Conservation (phyloP, 2,113 vertebrate species). For the Myocastor coypus region DNA sequence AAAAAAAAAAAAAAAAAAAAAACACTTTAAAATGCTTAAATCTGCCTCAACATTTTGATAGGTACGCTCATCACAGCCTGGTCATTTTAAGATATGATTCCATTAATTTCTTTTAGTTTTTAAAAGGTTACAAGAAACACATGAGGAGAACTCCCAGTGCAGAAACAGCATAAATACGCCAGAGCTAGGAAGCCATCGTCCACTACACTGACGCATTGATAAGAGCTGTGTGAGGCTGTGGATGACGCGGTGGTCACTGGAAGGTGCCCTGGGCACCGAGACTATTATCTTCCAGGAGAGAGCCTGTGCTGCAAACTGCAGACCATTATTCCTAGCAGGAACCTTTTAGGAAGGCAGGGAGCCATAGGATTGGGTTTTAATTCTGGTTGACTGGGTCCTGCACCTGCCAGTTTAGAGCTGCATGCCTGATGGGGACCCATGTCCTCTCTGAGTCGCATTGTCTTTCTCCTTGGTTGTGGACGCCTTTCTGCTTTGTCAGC, state of each 20-base stretch:
- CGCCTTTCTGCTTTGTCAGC: not conserved
- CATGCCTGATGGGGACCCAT: not conserved
- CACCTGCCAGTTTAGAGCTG: not conserved
- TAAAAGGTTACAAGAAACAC: not conserved
- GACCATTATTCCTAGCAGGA: not conserved
- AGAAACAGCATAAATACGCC: not conserved
- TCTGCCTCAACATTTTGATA: not conserved
- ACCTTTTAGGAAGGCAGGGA: not conserved
- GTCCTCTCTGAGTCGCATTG: not conserved
- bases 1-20: no score
- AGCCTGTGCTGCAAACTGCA: fast-evolving
- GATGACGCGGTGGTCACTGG: not conserved
- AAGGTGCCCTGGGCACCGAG: not conserved
- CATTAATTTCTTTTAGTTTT: not conserved
- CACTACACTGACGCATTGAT: not conserved
- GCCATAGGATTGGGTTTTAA: not conserved
- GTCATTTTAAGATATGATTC: not conserved
- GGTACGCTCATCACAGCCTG: not conserved
- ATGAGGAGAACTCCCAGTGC: not conserved
- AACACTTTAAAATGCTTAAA: not conserved
- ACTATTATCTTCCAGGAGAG: not conserved
- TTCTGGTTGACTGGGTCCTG: not conserved
- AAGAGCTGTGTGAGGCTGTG: not conserved
- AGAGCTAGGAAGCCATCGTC: not conserved
- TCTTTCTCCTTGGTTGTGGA: not conserved